Conservation (phyloP, 1,140 invertebrate genomes). For the Aphaenogaster floridana region DNA sequence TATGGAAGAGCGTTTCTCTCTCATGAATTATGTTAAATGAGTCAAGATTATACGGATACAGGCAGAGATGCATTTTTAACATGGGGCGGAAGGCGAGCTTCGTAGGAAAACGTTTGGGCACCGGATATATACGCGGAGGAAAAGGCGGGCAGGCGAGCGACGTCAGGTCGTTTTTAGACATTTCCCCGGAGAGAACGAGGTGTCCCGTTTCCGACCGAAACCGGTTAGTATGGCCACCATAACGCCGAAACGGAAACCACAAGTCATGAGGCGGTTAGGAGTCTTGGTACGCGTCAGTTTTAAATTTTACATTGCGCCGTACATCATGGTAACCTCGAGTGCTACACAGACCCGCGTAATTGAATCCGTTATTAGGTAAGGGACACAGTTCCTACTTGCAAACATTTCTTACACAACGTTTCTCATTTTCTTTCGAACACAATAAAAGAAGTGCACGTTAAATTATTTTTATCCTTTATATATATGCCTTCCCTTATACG, state of each 20-base stretch:
- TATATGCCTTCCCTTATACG: neutral
- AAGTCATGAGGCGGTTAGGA: slow-evolving; percentile 60
- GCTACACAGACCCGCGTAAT: slow-evolving; percentile 57
- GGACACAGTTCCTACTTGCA: slow-evolving; percentile 46
- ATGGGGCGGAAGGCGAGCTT: slow-evolving; percentile 20
- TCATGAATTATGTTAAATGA: slow-evolving; percentile 65
- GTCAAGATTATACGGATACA: slow-evolving; percentile 56
- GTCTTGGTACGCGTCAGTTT: slow-evolving; percentile 59
- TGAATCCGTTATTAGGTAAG: slow-evolving; percentile 67
- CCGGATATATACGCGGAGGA: slow-evolving; percentile 42
- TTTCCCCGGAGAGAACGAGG: slow-evolving; percentile 63
- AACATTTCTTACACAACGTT: slow-evolving; percentile 32
- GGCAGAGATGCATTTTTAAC: slow-evolving; percentile 65
- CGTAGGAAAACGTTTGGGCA: slow-evolving; percentile 50
- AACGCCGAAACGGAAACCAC: slow-evolving; percentile 61
- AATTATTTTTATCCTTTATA: slow-evolving; percentile 8
- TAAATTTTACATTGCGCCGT: slow-evolving; percentile 63
- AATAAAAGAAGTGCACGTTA: slow-evolving; percentile 25
- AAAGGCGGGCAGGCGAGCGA: slow-evolving; percentile 20
- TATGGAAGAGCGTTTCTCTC: slow-evolving; percentile 10
- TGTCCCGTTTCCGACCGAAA: slow-evolving; percentile 65
- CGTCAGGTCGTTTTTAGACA: slow-evolving; percentile 64
- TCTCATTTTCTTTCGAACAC: slow-evolving; percentile 50
- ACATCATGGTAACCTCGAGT: slow-evolving; percentile 63
- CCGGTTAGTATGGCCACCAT: slow-evolving; percentile 62